Evolutionary conservation across 2,888 invertebrate species (phyloP), one percentile per base, ranked within the genome.

Genomic region (Eupithecia tripunctaria): DNA sequence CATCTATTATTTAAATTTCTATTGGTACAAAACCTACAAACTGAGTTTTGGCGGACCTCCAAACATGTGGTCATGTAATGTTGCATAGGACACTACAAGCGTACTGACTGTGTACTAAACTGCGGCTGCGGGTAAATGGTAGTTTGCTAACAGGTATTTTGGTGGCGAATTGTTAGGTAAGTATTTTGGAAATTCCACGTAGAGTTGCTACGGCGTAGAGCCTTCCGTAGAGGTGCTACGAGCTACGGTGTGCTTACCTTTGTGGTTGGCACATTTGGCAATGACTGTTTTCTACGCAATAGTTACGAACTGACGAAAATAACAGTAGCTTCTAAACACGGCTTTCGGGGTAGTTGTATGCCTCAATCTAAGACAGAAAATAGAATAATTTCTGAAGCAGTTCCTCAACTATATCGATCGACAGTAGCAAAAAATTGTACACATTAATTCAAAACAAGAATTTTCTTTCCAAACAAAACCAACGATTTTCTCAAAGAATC

Each of bases 121-220:
- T 60, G 29, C 18, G 29, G 29, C 29, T 60, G 60, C 21, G 67
- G 73, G 68, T 51, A 51, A 51, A 21, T 51, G 47, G 47, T 65
- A 71, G 66, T 68, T 71, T 51, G 10, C 32, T 15, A 68, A 56
- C 74, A 74, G 74, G 64, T 71, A 74, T 71, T 74, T 68, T 66
- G 21, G 47, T 65, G 29, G 41, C 15, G 67, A 71, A 66, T 68
- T 68, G 73, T 51, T 43, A 32, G 56, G 32, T 51, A 51, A 68
- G 51, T 56, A 73, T 73, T 70, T 68, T 36, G 67, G 51, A 69
- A 66, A 65, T 64, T 62, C 29, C 47, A 3, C 56, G 29, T 60
- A 60, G 60, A 27, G 29, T 18, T 29, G 60, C 29, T 29, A 29
- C 25, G 51, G 12, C 51, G 51, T 51, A 51, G 51, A 51, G 10